These are phyloP conservation scores for Nerophis lumbriciformis DNA, from an alignment of 2,113 vertebrate genomes.

Conservation along the genomic window DNA sequence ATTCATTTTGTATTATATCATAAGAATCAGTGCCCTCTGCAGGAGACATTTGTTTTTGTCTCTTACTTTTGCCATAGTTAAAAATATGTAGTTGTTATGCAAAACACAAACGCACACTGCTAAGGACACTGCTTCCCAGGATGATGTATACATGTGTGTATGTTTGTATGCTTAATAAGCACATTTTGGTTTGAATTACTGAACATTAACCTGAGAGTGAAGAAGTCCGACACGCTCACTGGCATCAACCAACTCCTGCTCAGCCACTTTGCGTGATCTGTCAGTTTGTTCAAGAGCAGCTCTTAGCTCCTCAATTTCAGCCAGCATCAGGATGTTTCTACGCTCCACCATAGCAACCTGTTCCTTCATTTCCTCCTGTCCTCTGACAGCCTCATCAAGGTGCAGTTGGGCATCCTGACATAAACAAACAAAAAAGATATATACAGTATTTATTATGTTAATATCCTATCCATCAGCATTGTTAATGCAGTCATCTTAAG, in stretches of 20 bases:
- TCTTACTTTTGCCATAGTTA: no score
- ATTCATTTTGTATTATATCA: no score
- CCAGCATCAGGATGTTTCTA: constrained; percentile 55
- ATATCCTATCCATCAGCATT: no score
- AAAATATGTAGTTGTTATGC: no score
- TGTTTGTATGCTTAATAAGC: neutral
- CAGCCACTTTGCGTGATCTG: constrained; percentile 79
- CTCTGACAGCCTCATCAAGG: constrained; percentile 80
- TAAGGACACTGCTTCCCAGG: no score
- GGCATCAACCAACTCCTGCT: constrained; percentile 85
- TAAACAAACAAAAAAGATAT: neutral
- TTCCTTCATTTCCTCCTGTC: constrained; percentile 81
- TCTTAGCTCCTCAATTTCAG: constrained; percentile 64
- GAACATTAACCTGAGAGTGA: constrained; percentile 78
- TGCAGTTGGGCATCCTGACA: constrained; percentile 80
- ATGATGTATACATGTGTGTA: neutral
- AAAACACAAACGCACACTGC: no score
- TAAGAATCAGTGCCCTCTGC: no score
- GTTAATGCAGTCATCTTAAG: neutral
- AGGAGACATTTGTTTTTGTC: no score
- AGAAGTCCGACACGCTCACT: constrained; percentile 86
- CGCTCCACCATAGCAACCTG: constrained; percentile 82
- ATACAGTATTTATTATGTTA: no score
- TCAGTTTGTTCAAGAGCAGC: constrained; percentile 56
- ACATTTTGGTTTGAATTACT: neutral